These are phyloP conservation scores for Meteorus colon DNA, from an alignment of 2,888 invertebrate genomes.

Conservation along the genomic window DNA sequence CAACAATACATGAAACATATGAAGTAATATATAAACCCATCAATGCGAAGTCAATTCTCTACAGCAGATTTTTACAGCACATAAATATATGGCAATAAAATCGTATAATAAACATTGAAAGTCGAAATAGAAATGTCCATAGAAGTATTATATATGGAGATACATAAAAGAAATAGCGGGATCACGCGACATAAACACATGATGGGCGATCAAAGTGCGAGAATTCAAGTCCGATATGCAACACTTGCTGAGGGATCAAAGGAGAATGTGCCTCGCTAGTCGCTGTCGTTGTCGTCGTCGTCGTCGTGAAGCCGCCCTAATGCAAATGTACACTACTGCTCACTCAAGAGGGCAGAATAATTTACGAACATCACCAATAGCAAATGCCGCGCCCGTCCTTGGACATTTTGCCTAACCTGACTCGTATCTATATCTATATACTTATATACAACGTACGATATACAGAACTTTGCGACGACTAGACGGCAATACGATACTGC, in stretches of 20 bases:
- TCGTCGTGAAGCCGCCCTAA: conserved; percentile 7
- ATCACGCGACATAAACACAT: conserved; percentile 8
- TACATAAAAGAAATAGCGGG: neutral
- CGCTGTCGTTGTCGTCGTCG: neutral
- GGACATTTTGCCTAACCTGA: conserved; percentile 39
- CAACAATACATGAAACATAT: no score
- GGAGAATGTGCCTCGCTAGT: conserved; percentile 20
- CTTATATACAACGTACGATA: neutral
- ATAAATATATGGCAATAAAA: no score
- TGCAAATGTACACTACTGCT: conserved; percentile 11
- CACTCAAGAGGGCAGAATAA: conserved; percentile 47
- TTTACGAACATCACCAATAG: conserved; percentile 44
- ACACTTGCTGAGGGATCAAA: conserved; percentile 36
- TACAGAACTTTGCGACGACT: neutral
- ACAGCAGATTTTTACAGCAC: no score
- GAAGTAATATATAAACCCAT: no score
- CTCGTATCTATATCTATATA: neutral
- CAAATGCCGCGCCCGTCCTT: conserved; percentile 39
- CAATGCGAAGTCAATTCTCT: no score
- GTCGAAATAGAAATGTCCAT: no score
- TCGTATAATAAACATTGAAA: no score
- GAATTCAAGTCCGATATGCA: conserved; percentile 29
- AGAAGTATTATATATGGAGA: neutral
- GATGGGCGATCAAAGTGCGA: conserved; percentile 33
- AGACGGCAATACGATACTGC: neutral